Evolutionary conservation across 1,140 invertebrate species (phyloP), one percentile per base, ranked within the genome.

Genomic region (Lasaia peninsularis): DNA sequence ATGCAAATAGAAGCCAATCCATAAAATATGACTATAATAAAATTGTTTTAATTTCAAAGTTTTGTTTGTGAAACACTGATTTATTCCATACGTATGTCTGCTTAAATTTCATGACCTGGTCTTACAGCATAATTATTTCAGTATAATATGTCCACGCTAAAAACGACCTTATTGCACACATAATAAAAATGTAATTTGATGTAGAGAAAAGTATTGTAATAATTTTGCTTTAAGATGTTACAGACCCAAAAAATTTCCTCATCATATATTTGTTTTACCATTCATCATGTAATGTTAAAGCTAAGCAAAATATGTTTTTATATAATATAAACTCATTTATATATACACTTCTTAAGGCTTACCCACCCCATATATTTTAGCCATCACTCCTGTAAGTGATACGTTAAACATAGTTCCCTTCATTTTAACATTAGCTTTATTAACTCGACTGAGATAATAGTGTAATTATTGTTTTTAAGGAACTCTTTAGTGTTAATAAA

Each of bases 401-500:
- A 11, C 18, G 16, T 21, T 20, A 44, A 44, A 40, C 10, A 44
- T 18, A 44, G 40, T 40, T 16, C 37, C 37, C 16, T 40, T 40
- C 0, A 40, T 40, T 40, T 40, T 40, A 40, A 18, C 37, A 40
- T 40, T 40, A 40, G 37, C 12, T 40, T 40, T 40, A 40, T 40
- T 16, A 40, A 40, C 58, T 63, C 56, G 60, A 60, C 63, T 69
- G 64, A 68, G 37, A 40, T 40, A 60, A 61, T 67, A 52, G 51
- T 50, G 52, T 65, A 14, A 58, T 58, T 51, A 63, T 53, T 20
- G 59, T 57, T 56, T n/a, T 56, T 53, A 69, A 74, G 70, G 72
- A 77, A 77, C 68, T 71, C 61, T 56, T 71, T 64, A 63, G 49
- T 67, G 63, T 65, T 62, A 71, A 76, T 76, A 76, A 73, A 73